A percentile compares a stretch with the other conserved stretches of the same genome.
These are phyloP conservation scores for Diadophis punctatus DNA, from an alignment of 2,113 vertebrate genomes.

Conservation along the genomic window DNA sequence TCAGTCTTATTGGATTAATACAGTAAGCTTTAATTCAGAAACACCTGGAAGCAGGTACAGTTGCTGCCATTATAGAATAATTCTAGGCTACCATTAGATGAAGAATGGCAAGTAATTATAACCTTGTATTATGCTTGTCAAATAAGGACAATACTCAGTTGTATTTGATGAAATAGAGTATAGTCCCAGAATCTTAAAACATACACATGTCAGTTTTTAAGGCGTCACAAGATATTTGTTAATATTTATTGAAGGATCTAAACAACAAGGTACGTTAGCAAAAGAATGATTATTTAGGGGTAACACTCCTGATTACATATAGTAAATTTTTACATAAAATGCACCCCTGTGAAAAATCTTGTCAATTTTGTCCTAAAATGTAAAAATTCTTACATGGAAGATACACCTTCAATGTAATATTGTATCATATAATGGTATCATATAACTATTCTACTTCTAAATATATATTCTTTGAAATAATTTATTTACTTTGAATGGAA, in stretches of 20 bases:
- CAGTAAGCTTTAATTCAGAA: neutral
- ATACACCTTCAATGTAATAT: neutral
- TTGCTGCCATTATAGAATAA: conserved; percentile 1
- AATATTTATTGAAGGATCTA: neutral
- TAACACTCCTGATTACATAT: neutral
- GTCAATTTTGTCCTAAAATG: neutral
- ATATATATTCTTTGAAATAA: neutral
- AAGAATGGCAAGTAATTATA: neutral
- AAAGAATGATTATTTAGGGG: neutral
- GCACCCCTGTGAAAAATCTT: neutral
- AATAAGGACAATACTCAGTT: neutral
- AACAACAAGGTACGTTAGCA: neutral
- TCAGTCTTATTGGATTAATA: neutral
- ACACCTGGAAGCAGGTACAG: neutral
- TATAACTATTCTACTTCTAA: neutral
- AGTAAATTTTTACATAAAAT: neutral
- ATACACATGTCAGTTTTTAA: neutral
- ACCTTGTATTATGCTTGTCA: neutral
- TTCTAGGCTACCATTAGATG: neutral
- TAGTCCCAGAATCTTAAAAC: neutral
- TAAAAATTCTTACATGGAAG: neutral
- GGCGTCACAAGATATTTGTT: neutral
- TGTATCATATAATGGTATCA: neutral
- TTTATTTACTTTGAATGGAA: neutral
- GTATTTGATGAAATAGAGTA: neutral